phyloP scores from a whole-genome alignment of 2,797 vertebrate genomes.

The Glyptemys insculpta region DNA sequence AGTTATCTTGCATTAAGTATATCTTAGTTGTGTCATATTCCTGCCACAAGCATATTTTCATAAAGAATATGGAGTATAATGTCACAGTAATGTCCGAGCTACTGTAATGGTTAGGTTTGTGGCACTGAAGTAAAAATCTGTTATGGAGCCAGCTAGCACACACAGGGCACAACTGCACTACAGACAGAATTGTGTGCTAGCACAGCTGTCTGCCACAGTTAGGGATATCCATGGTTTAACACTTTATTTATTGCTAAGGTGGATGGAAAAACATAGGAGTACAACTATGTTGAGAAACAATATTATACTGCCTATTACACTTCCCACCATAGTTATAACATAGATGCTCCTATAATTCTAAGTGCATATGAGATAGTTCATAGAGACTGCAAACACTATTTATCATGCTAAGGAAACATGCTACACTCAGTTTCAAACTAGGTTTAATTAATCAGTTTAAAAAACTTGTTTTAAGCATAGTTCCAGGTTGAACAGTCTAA shows the following conservation, averaged over 20 bases:
- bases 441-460: neutral
- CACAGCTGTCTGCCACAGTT: neutral
- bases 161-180: accelerated
- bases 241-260: neutral
- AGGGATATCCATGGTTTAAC: accelerated
- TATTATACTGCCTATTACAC: no score
- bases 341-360: neutral
- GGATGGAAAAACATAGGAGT: neutral
- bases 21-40: no score
- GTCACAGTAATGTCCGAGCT: neutral
- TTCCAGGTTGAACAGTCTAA: neutral
- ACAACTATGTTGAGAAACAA: neutral
- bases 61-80: no score
- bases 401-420: neutral
- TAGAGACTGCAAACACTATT: neutral
- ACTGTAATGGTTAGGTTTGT: neutral
- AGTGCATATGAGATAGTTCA: neutral
- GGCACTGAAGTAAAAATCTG: neutral
- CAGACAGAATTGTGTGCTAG: neutral
- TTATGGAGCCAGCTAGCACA: neutral
- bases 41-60: no score
- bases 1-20: no score
- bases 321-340: neutral
- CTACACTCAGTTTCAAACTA: neutral
- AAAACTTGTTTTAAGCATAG: neutral